Evolutionary conservation across 2,888 invertebrate genomes (phyloP).

Genomic region (Blomia tropicalis): DNA sequence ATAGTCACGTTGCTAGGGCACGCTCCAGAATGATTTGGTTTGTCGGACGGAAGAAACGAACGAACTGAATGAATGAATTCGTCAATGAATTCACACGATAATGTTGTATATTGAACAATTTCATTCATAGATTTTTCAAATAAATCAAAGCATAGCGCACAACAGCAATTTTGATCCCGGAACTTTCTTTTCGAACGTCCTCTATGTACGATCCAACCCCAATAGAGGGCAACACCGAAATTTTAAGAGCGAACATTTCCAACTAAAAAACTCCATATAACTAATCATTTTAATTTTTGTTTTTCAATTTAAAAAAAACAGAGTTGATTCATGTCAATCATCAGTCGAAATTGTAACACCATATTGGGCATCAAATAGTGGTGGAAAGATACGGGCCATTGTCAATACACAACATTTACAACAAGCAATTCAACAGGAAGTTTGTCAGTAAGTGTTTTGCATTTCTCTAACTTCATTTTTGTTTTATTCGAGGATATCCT

Average conservation of each 20-base stretch:
- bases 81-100: too few relatives aligned
- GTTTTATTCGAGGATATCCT: too few relatives aligned
- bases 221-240: too few relatives aligned
- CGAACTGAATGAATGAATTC: too few relatives aligned
- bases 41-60: background rate
- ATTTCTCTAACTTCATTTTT: background rate
- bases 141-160: too few relatives aligned
- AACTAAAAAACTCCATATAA: background rate
- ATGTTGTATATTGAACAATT: too few relatives aligned
- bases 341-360: constrained; percentile 82
- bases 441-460: constrained; percentile 60
- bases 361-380: constrained; percentile 83
- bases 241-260: too few relatives aligned
- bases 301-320: constrained; percentile 10
- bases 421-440: constrained; percentile 84
- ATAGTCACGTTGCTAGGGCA: constrained; percentile 4
- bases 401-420: constrained; percentile 88
- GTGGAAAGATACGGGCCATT: constrained; percentile 72
- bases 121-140: too few relatives aligned
- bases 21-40: constrained; percentile 4
- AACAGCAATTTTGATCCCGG: too few relatives aligned
- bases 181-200: too few relatives aligned
- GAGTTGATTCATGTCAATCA: constrained; percentile 70
- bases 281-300: background rate
- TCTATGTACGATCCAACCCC: too few relatives aligned